Conservation (phyloP, 35 echinoderm and acorn worm genomes). For the Ophiothrix spiculata region DNA sequence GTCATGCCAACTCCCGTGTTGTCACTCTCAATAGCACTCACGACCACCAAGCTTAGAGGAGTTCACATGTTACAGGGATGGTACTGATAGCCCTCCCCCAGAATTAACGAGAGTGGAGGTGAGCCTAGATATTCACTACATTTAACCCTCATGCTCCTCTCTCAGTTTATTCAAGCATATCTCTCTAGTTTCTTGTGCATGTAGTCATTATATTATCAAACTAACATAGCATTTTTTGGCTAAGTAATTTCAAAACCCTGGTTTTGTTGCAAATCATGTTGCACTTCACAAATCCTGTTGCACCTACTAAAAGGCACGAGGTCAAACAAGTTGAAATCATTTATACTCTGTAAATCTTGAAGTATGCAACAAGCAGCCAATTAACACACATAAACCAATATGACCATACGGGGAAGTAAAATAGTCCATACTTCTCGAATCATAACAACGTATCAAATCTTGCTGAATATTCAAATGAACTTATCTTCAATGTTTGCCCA, state of each 20-base stretch:
- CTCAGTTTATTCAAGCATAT: not conserved
- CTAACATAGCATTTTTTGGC: not conserved
- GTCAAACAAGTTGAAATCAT: no score
- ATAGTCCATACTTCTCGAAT: no score
- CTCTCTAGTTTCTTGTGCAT: not conserved
- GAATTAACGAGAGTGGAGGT: not conserved
- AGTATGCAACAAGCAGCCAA: no score
- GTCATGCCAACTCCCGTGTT: not conserved
- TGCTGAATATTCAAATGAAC: no score
- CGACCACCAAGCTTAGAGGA: conserved; percentile 13
- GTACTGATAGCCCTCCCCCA: conserved; percentile 1
- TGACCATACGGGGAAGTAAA: no score
- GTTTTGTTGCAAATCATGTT: no score
- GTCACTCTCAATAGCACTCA: not conserved
- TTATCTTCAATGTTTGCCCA: no score
- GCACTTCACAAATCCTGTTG: no score
- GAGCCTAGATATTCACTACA: not conserved
- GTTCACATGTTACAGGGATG: not conserved
- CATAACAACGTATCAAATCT: no score
- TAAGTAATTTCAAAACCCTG: not conserved
- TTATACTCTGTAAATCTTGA: no score
- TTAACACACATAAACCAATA: no score
- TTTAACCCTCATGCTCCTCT: not conserved
- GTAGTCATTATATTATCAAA: not conserved
- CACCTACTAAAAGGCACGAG: no score